Percentiles rank a stretch among this genome's conserved stretches.
Conservation (phyloP, 2,113 vertebrate species). For the Lonchura striata region DNA sequence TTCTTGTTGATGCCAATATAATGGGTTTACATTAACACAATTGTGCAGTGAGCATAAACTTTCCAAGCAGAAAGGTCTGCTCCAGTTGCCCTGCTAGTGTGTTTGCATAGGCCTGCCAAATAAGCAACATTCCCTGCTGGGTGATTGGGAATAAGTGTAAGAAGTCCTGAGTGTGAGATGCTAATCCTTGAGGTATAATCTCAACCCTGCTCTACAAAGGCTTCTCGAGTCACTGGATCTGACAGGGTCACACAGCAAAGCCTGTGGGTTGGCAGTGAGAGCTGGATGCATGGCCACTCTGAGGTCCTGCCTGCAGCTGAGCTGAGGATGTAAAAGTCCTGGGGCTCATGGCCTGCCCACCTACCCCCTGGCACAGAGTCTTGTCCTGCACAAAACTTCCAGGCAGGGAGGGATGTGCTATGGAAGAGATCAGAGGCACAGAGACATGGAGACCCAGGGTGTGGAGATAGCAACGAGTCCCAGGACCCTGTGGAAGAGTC, state of each 20-base stretch:
- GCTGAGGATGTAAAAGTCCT: neutral
- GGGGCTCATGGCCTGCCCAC: neutral
- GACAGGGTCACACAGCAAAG: neutral
- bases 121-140: conserved; percentile 3
- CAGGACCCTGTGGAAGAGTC: accelerated
- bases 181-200: neutral
- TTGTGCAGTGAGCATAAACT: neutral
- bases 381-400: neutral
- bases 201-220: neutral
- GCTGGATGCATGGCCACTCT: accelerated
- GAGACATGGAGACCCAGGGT: neutral
- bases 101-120: neutral
- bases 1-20: neutral
- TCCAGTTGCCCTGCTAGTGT: neutral
- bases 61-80: neutral
- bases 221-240: neutral
- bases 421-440: accelerated
- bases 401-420: neutral
- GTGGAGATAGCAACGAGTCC: accelerated
- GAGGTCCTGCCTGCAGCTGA: neutral
- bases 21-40: neutral
- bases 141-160: neutral
- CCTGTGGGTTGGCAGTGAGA: neutral
- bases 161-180: neutral
- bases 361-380: accelerated